A percentile compares a stretch with the other conserved stretches of the same genome.
phyloP scores from a whole-genome alignment of 2,888 invertebrate genomes.

The Drosophila flavopinicola region DNA sequence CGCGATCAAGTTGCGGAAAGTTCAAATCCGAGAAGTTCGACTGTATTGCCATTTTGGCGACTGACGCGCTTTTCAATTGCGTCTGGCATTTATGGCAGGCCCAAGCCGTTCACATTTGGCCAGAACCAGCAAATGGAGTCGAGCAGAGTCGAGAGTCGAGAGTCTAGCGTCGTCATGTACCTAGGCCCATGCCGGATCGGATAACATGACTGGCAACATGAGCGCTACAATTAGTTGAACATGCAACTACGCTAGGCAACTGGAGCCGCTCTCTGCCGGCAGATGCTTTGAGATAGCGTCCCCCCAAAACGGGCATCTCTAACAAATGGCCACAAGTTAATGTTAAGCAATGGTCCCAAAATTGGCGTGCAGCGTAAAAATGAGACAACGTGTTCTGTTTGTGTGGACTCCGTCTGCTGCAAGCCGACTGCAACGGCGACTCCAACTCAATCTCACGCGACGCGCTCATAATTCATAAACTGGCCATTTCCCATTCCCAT shows the following conservation, averaged over 20 bases:
- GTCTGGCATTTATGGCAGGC: constrained; percentile 41
- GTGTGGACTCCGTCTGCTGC: constrained; percentile 11
- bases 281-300: constrained; percentile 47
- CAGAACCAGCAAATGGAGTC: constrained; percentile 17
- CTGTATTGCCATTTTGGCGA: constrained; percentile 55
- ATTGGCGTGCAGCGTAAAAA: constrained; percentile 79
- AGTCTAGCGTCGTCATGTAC: constrained; percentile 10
- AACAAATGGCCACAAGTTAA: constrained; percentile 66
- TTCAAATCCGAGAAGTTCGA: constrained; percentile 5
- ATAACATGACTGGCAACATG: constrained; percentile 55
- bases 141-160: too few relatives aligned
- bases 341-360: constrained; percentile 71
- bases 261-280: constrained; percentile 33
- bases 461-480: constrained; percentile 76
- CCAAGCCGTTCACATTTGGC: constrained; percentile 52
- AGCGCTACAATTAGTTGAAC: constrained; percentile 73
- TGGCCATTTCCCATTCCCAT: constrained; percentile 36
- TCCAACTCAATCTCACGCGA: constrained; percentile 64
- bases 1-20: neutral
- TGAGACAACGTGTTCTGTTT: constrained; percentile 72
- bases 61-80: constrained; percentile 35
- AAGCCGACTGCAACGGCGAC: constrained; percentile 11
- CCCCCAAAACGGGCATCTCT: constrained; percentile 69
- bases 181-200: constrained; percentile 46
- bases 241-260: constrained; percentile 60